These are phyloP conservation scores for Metalampra italica DNA, from an alignment of 2,888 invertebrate species.

Conservation along the genomic window DNA sequence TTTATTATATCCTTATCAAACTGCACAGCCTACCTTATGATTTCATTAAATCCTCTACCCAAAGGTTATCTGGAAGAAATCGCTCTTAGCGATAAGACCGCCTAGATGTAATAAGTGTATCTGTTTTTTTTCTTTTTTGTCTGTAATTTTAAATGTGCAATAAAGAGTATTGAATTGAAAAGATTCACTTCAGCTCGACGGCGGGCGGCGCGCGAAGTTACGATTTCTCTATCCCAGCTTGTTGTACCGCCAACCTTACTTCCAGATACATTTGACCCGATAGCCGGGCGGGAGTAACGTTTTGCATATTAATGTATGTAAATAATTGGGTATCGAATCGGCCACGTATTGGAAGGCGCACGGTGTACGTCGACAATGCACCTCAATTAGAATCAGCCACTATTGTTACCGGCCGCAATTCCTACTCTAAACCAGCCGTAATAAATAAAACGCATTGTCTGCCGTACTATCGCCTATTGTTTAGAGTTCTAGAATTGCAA, in stretches of 20 bases:
- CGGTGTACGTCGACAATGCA: conserved; percentile 36
- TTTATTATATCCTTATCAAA: too few relatives aligned
- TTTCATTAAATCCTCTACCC: too few relatives aligned
- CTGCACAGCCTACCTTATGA: too few relatives aligned
- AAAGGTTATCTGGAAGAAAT: too few relatives aligned
- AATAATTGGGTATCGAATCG: conserved; percentile 46
- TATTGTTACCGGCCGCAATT: conserved; percentile 31
- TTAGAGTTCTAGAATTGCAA: background rate
- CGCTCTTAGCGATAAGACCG: too few relatives aligned
- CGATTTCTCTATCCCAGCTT: too few relatives aligned
- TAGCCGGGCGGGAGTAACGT: conserved; percentile 21
- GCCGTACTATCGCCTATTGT: background rate
- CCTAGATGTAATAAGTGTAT: too few relatives aligned
- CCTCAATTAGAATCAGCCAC: conserved; percentile 52
- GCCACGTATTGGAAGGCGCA: conserved; percentile 32
- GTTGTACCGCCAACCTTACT: background rate
- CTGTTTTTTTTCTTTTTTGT: too few relatives aligned
- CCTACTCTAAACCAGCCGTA: conserved; percentile 1
- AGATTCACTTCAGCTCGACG: too few relatives aligned
- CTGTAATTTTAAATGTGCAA: too few relatives aligned
- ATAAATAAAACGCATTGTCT: background rate
- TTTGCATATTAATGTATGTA: conserved; percentile 59
- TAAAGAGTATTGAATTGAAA: too few relatives aligned
- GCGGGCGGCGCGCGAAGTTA: too few relatives aligned
- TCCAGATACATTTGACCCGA: conserved; percentile 9